A percentile compares a stretch with the other conserved stretches of the same genome.
phyloP scores from a whole-genome alignment of 1,140 invertebrate genomes.

The Phymorhynchus buccinoides region DNA sequence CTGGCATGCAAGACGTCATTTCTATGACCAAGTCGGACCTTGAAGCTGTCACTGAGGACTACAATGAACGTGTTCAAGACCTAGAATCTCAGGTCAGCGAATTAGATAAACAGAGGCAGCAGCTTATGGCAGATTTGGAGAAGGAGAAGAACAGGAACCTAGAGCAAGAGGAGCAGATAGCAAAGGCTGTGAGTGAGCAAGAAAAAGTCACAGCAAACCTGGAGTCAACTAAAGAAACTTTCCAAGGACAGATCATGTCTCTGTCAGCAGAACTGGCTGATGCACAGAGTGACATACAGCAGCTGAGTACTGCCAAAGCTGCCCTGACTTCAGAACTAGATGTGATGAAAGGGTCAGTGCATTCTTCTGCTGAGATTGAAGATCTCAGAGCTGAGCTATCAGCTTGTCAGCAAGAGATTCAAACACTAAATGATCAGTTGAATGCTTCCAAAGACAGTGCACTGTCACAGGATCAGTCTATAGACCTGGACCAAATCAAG shows the following conservation, averaged over 20 bases:
- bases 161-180: not conserved
- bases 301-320: slow-evolving; percentile 21
- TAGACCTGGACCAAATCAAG: slow-evolving; percentile 39
- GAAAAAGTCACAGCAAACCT: slow-evolving; percentile 27
- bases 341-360: slow-evolving; percentile 5
- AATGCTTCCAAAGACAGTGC: not conserved
- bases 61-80: slow-evolving; percentile 26
- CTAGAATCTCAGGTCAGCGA: slow-evolving; percentile 28
- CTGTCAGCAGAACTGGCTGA: slow-evolving; percentile 36
- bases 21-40: slow-evolving; percentile 29
- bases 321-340: slow-evolving; percentile 24
- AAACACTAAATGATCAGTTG: slow-evolving; percentile 25
- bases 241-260: slow-evolving; percentile 35
- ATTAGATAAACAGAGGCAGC: slow-evolving; percentile 19
- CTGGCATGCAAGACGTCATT: slow-evolving; percentile 21
- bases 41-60: slow-evolving; percentile 35
- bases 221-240: not conserved
- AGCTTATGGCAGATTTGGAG: slow-evolving; percentile 28
- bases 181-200: not conserved
- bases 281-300: slow-evolving; percentile 35
- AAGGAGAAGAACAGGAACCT: not conserved
- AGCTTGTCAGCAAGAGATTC: slow-evolving; percentile 27
- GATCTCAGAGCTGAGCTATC: slow-evolving; percentile 7
- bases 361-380: not conserved
- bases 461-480: not conserved